Evolutionary conservation across 2,888 invertebrate species (phyloP).

Genomic region (Gasteruption jaculator): DNA sequence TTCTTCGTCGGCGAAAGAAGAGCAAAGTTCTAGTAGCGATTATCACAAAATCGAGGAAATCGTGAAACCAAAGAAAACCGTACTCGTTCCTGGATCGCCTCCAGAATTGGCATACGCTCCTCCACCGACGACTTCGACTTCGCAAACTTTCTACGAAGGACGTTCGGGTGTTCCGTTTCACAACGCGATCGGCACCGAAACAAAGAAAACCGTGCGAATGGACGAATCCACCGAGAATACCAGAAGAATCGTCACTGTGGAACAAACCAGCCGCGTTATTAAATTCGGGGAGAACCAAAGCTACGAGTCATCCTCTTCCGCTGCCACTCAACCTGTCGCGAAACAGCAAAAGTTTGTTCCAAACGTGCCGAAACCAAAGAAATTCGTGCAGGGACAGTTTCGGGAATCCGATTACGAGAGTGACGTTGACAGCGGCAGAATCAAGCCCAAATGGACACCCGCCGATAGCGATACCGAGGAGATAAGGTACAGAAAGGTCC

Average conservation of each 20-base stretch:
- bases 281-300: conserved; percentile 57
- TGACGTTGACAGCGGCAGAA: conserved; percentile 60
- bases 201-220: conserved; percentile 67
- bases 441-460: conserved; percentile 64
- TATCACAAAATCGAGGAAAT: conserved; percentile 21
- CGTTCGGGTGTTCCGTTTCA: conserved; percentile 58
- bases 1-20: conserved; percentile 23
- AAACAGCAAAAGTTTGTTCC: conserved; percentile 27
- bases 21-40: conserved; percentile 20
- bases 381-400: conserved; percentile 63
- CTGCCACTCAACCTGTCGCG: conserved; percentile 11
- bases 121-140: conserved; percentile 44
- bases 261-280: conserved; percentile 67
- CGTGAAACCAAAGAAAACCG: too few species aligned
- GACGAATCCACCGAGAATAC: conserved; percentile 66
- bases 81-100: conserved; percentile 58
- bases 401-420: conserved; percentile 69
- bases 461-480: conserved; percentile 58
- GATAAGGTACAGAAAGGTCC: conserved; percentile 60
- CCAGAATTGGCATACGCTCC: conserved; percentile 59
- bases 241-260: conserved; percentile 63
- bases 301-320: conserved; percentile 9
- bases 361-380: conserved; percentile 57
- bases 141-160: conserved; percentile 57
- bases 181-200: conserved; percentile 64